phyloP scores from a whole-genome alignment of 2,888 invertebrate genomes.

The Blomia tropicalis region DNA sequence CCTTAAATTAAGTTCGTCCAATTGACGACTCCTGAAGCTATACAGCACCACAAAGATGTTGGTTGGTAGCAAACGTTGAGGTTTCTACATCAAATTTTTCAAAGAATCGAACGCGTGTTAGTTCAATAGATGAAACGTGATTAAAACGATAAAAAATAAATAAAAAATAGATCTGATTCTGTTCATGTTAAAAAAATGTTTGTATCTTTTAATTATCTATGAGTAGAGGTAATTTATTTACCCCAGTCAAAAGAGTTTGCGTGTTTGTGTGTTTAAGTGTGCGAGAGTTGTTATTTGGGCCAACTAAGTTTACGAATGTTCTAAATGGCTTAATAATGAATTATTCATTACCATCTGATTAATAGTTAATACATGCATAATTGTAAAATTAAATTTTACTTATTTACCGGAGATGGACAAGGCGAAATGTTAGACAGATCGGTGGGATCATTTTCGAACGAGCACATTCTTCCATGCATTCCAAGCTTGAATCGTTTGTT shows the following conservation, averaged over 20 bases:
- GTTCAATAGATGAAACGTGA: background rate
- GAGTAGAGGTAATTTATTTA: too few relatives aligned
- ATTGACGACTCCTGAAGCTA: conserved; percentile 83
- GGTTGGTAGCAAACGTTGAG: conserved; percentile 66
- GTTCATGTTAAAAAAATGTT: background rate
- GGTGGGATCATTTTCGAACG: conserved; percentile 63
- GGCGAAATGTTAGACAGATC: conserved; percentile 82
- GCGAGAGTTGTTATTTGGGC: too few relatives aligned
- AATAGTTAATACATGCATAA: conserved; percentile 1
- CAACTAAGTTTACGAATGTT: background rate
- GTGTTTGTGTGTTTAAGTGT: too few relatives aligned
- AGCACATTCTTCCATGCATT: conserved; percentile 72
- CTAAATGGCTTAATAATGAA: background rate
- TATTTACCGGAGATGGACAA: conserved; percentile 60
- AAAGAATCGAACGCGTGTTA: background rate
- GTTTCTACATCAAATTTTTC: conserved; percentile 52
- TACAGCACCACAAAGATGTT: conserved; percentile 85
- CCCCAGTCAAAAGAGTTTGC: too few relatives aligned
- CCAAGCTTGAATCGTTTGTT: conserved; percentile 49
- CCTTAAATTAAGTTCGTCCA: conserved; percentile 82
- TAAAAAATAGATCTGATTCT: conserved; percentile 12
- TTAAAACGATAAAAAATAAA: background rate
- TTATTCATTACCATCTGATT: background rate
- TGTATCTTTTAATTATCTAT: too few relatives aligned
- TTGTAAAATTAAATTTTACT: conserved; percentile 3